Evolutionary conservation across 92 coral and sea anemone species (phyloP), one percentile per base, ranked within the genome.

Genomic region (Hydrozoanthus gracilis): DNA sequence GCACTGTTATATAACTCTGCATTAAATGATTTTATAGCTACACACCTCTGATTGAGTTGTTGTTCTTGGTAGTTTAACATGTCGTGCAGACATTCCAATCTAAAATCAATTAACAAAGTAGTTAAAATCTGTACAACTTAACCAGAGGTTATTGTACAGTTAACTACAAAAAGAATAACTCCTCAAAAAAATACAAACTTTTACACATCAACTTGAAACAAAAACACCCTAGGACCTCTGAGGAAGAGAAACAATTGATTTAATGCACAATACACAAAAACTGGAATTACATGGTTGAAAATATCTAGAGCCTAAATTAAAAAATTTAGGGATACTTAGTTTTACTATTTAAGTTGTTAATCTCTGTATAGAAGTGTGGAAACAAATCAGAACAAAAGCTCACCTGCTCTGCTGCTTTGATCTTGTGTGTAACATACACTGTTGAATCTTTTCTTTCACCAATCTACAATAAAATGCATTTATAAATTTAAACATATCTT

Each of bases 381-480:
- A 27, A 27, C 39, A 27, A 27, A 27, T 27, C 39, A 27, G 39
- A 27, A 2, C 39, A 2, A 66, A 68, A 68, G 4, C 61, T 61
- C 13, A 95, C 99, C 99, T 96, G 98, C 76, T 93, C 94, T 11
- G 99, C 99, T 52, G 99, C 99, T 74, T 96, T 96, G 48, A 93
- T 87, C 80, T 96, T 96, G 18, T 96, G 91, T 70, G 83, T 92
- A 80, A 96, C 92, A 72, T 96, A 96, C 35, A 93, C 95, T 3
- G 98, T 95, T 16, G 99, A 96, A 50, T 96, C 99, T 66, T 90
- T 87, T 46, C 99, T 91, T 60, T 89, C 98, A 85, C 99, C 99
- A 92, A 96, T 96, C 99, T 96, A 55, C 39, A 7, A 44, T 0
- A 51, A 7, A 3, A 16, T 50, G 18, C 5, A 60, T n/a, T 71